These are phyloP conservation scores for Limonius californicus DNA, from an alignment of 1,140 invertebrate genomes.

Conservation along the genomic window DNA sequence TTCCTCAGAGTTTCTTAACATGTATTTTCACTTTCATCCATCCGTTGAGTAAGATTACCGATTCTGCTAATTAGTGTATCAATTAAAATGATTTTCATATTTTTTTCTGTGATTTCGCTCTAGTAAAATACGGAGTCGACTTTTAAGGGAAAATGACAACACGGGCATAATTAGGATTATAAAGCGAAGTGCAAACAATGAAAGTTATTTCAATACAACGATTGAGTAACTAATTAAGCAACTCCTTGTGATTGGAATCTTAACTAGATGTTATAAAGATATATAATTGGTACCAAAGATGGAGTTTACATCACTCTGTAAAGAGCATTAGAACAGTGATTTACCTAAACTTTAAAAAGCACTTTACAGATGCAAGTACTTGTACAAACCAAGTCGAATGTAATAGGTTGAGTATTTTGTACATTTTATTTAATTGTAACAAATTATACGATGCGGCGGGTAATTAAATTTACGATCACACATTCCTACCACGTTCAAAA, in stretches of 20 bases:
- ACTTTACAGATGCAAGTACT: no score
- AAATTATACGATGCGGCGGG: neutral
- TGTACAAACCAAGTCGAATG: no score
- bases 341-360: neutral
- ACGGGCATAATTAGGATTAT: neutral
- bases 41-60: no score
- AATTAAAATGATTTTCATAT: no score
- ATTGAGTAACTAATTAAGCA: neutral
- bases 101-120: no score
- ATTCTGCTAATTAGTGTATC: no score
- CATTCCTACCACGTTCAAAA: neutral
- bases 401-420: no score
- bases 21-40: no score
- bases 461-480: neutral
- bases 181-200: neutral
- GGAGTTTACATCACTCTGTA: neutral
- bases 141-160: neutral
- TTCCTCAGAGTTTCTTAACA: no score
- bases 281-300: neutral
- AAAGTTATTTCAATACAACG: neutral
- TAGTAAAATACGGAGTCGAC: no score
- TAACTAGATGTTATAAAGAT: conserved; percentile 1
- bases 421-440: neutral
- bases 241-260: neutral
- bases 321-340: neutral